Conservation (phyloP, 1,140 invertebrate species). For the Heliconius congener region DNA sequence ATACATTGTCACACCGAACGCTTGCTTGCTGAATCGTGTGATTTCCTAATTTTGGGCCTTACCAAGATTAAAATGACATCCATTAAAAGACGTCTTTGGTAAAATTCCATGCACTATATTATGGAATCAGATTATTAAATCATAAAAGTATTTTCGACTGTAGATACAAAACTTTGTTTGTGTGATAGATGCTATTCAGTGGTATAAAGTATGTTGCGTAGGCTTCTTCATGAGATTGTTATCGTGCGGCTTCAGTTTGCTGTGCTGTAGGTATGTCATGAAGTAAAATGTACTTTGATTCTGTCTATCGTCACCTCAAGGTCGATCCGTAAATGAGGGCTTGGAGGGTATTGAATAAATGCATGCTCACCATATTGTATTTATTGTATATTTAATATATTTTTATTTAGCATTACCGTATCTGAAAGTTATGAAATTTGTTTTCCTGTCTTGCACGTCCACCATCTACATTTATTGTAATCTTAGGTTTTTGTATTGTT, state of each 20-base stretch:
- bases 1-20: conserved; percentile 64
- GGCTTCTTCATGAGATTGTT: conserved; percentile 11
- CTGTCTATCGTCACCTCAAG: not conserved
- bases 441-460: not conserved
- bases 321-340: not conserved
- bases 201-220: conserved; percentile 15
- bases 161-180: conserved; percentile 15
- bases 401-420: not conserved
- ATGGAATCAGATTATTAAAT: not conserved
- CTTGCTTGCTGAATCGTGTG: conserved; percentile 69
- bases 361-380: not conserved
- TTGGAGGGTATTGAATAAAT: not conserved
- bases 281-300: not conserved
- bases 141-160: not conserved
- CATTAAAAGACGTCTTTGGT: not conserved
- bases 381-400: not conserved
- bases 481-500: not conserved
- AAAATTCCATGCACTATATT: conserved; percentile 23
- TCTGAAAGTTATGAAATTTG: not conserved
- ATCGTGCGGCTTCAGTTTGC: conserved; percentile 12
- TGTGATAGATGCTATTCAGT: conserved; percentile 22
- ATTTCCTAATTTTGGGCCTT: conserved; percentile 61
- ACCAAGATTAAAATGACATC: not conserved
- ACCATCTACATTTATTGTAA: conserved; percentile 5
- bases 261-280: not conserved